Evolutionary conservation across 37 sponge, comb jelly and placozoan species (phyloP).

Genomic region (Axinella damicornis): DNA sequence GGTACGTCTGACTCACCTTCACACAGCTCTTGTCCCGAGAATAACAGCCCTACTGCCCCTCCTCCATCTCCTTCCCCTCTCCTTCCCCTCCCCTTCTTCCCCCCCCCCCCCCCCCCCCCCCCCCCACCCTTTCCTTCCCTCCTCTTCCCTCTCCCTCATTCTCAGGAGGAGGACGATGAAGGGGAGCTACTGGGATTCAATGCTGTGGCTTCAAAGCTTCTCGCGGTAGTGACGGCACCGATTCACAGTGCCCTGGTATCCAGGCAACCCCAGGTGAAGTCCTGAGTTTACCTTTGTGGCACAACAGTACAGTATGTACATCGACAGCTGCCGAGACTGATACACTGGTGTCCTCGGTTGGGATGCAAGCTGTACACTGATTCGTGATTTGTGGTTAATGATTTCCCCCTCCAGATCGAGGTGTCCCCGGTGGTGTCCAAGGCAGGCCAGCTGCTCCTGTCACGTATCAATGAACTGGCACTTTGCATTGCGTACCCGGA

Average conservation of each 20-base stretch:
- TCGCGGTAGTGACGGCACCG: conserved; percentile 81
- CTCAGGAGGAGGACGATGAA: conserved; percentile 68
- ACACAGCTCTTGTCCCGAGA: not conserved
- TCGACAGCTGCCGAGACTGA: no score
- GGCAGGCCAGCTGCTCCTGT: conserved; percentile 69
- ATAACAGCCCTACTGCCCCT: not conserved
- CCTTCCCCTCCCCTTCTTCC: not conserved
- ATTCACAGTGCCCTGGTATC: conserved; percentile 60
- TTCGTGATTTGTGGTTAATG: no score
- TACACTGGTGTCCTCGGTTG: no score
- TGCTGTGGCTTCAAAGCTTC: conserved; percentile 81
- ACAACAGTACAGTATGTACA: no score
- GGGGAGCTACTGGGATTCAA: conserved; percentile 77
- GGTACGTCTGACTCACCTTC: conserved; percentile 22
- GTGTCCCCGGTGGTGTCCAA: conserved; percentile 60
- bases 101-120: not conserved
- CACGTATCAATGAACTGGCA: conserved; percentile 80
- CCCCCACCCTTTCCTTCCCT: not conserved
- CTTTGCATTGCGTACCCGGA: conserved; percentile 78
- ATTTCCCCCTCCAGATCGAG: not conserved
- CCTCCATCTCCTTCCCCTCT: no score
- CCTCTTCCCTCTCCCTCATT: not conserved
- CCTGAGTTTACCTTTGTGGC: no score
- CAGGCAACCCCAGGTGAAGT: conserved; percentile 35
- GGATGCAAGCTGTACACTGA: no score